phyloP scores from a whole-genome alignment of 2,888 invertebrate genomes.

The Ichneumoninae sp. region DNA sequence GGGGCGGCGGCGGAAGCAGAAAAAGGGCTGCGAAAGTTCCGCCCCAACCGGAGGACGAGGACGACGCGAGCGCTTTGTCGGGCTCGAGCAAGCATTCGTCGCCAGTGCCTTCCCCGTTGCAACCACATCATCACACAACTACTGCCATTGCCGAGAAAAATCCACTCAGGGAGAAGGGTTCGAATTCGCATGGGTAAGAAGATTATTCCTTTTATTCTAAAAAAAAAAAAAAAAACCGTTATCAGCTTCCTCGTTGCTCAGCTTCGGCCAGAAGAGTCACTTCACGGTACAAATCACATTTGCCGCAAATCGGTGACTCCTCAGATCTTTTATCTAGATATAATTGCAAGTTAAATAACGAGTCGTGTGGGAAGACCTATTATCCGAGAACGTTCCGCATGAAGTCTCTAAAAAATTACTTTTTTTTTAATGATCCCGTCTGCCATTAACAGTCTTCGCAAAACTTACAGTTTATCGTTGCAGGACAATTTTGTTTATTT shows the following conservation, averaged over 20 bases:
- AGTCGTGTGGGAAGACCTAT: not conserved
- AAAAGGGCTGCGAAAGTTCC: conserved; percentile 76
- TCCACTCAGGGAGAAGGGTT: conserved; percentile 80
- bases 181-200: conserved; percentile 79
- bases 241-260: not conserved
- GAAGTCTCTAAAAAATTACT: not conserved
- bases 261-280: not conserved
- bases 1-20: conserved; percentile 64
- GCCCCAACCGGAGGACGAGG: conserved; percentile 82
- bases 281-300: not conserved
- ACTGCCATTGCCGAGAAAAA: conserved; percentile 75
- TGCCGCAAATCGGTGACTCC: too few species aligned
- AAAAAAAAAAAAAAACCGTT: not conserved
- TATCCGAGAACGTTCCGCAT: not conserved
- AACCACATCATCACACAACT: conserved; percentile 72
- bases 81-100: conserved; percentile 86
- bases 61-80: conserved; percentile 83
- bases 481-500: not conserved
- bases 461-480: not conserved
- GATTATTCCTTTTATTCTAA: conserved; percentile 1
- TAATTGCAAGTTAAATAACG: not conserved
- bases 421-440: not conserved
- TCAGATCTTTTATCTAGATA: not conserved
- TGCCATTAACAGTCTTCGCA: too few species aligned
- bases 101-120: conserved; percentile 85